phyloP scores from a whole-genome alignment of 2,797 vertebrate species.

The Trachops cirrhosus region DNA sequence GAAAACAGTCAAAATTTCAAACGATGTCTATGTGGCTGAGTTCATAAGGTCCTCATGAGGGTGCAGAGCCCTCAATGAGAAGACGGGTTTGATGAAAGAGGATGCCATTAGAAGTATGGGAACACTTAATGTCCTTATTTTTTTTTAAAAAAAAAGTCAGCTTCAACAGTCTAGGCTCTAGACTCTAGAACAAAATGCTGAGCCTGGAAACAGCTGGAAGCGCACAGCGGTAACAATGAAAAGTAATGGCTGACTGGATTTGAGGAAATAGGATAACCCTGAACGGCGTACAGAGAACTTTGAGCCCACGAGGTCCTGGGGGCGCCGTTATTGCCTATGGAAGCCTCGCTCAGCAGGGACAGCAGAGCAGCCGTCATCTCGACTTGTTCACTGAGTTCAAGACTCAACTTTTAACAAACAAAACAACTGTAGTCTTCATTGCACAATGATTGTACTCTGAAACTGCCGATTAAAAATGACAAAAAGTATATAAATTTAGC shows the following conservation, averaged over 20 bases:
- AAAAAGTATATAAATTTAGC: not conserved
- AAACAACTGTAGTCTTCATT: not conserved
- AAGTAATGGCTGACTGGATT: not conserved
- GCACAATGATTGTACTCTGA: not conserved
- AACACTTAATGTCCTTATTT: not conserved
- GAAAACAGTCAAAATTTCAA: not conserved
- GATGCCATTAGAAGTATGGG: not conserved
- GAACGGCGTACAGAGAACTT: not conserved
- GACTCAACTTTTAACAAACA: not conserved
- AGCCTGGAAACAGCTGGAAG: constrained; percentile 18
- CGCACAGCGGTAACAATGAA: not conserved
- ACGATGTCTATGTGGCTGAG: not conserved
- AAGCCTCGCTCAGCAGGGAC: not conserved
- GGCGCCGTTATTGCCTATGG: not conserved
- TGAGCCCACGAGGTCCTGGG: not conserved
- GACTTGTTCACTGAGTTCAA: not conserved
- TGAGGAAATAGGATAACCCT: not conserved
- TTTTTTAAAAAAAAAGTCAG: not conserved
- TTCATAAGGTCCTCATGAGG: not conserved
- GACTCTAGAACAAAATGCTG: not conserved
- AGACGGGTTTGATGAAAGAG: not conserved
- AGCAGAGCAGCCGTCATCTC: not conserved
- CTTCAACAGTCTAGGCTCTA: not conserved
- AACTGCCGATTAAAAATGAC: not conserved
- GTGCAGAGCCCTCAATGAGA: not conserved